Conservation (phyloP, 2,797 vertebrate genomes). For the Emys orbicularis region DNA sequence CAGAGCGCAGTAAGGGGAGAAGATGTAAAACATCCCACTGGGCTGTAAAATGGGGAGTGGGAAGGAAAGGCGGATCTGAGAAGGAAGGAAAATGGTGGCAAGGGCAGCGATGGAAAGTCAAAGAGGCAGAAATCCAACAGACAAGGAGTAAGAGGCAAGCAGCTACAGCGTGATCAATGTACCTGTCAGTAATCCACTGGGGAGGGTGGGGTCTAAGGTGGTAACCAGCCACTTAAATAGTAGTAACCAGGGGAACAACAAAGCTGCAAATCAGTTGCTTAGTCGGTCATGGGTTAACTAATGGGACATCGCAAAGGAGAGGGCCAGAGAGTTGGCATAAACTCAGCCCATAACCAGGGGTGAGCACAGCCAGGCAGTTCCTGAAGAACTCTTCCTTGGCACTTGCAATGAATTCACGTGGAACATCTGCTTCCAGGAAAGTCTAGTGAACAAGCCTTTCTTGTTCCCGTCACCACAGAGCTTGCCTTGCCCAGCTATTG, state of each 20-base stretch:
- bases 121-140: background rate
- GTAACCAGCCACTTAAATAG: too few species aligned
- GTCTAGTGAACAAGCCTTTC: background rate
- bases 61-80: background rate
- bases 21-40: too few species aligned
- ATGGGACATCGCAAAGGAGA: background rate
- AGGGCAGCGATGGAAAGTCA: background rate
- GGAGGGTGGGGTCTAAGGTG: background rate
- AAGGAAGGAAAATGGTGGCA: background rate
- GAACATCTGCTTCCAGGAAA: background rate
- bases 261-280: background rate
- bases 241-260: background rate
- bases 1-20: background rate
- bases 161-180: background rate
- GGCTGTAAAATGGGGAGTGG: too few species aligned
- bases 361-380: background rate
- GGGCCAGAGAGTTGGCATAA: background rate
- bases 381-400: background rate
- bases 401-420: background rate
- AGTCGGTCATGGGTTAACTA: background rate
- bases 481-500: background rate
- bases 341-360: background rate
- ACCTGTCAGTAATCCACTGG: background rate
- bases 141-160: background rate
- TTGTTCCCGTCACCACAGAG: background rate